Evolutionary conservation across 2,797 vertebrate species (phyloP).

Genomic region (Neostethus bicornis): DNA sequence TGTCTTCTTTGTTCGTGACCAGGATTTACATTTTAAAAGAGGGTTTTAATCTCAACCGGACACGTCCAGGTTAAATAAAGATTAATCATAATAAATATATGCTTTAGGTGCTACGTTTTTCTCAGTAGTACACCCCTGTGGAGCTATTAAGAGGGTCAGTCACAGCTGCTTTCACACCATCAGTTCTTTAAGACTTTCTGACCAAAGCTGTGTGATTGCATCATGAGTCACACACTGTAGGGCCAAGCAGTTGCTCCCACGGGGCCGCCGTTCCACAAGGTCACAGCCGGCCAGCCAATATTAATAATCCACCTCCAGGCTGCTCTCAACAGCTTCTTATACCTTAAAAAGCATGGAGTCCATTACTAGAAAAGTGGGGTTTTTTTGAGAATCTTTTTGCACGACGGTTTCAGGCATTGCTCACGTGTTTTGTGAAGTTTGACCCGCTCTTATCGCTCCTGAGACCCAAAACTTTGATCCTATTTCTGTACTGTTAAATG

Average conservation of each 20-base stretch:
- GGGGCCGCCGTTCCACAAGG: slow-evolving; percentile 32
- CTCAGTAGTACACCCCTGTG: slow-evolving; percentile 22
- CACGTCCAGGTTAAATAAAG: background rate
- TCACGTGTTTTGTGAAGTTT: slow-evolving; percentile 18
- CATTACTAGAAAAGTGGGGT: slow-evolving; percentile 9
- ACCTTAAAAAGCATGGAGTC: slow-evolving; percentile 23
- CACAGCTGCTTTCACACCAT: slow-evolving; percentile 25
- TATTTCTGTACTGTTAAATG: slow-evolving; percentile 33
- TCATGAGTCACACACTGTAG: slow-evolving; percentile 43
- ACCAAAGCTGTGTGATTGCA: slow-evolving; percentile 36
- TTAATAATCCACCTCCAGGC: slow-evolving; percentile 24
- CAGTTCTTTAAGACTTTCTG: slow-evolving; percentile 37
- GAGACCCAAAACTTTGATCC: slow-evolving; percentile 39
- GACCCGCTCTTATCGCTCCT: slow-evolving; percentile 16
- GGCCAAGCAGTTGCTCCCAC: slow-evolving; percentile 31
- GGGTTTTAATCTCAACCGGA: too few relatives aligned
- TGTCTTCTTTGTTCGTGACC: too few relatives aligned
- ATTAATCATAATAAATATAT: background rate
- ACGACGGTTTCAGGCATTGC: slow-evolving; percentile 8
- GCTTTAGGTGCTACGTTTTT: slow-evolving; percentile 4
- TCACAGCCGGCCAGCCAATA: slow-evolving; percentile 28
- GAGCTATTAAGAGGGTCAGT: slow-evolving; percentile 27
- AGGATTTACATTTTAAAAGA: too few relatives aligned
- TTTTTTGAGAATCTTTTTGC: slow-evolving; percentile 20
- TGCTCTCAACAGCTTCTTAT: slow-evolving; percentile 27